These are phyloP conservation scores for Perithous albicinctus DNA, from an alignment of 2,888 invertebrate species.

Conservation along the genomic window DNA sequence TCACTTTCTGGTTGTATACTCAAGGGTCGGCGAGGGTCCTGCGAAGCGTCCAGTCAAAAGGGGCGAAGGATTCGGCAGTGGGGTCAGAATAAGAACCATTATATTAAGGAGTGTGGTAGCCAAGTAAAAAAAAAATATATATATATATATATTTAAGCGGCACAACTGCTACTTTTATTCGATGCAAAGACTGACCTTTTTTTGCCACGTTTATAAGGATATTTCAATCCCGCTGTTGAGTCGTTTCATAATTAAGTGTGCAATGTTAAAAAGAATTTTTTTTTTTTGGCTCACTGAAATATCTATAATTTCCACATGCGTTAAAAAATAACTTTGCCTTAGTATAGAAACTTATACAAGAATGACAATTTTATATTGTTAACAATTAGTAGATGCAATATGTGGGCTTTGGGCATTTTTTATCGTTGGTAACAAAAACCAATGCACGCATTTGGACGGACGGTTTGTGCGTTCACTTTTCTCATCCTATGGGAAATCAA, in stretches of 20 bases:
- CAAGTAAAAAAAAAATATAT: not conserved
- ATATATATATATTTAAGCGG: too few relatives aligned
- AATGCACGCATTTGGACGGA: not conserved
- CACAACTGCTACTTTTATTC: too few relatives aligned
- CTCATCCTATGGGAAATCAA: not conserved
- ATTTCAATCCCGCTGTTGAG: too few relatives aligned
- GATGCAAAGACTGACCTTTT: too few relatives aligned
- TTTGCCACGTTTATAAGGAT: too few relatives aligned
- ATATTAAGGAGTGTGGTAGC: not conserved
- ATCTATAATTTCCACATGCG: too few relatives aligned
- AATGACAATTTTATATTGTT: too few relatives aligned
- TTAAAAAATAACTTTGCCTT: too few relatives aligned
- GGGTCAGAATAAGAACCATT: not conserved
- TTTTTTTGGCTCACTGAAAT: too few relatives aligned
- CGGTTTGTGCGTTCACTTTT: not conserved
- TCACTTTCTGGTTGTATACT: constrained; percentile 29
- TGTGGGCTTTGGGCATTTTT: constrained; percentile 16
- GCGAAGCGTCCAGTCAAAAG: constrained; percentile 21
- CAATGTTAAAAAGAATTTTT: too few relatives aligned
- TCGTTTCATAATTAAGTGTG: too few relatives aligned
- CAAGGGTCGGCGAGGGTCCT: constrained; percentile 55
- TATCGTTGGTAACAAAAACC: not conserved
- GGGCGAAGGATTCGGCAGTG: constrained; percentile 5
- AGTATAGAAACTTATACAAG: too few relatives aligned
- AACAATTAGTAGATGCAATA: constrained; percentile 35